These are phyloP conservation scores for Aphelocoma californica DNA, from an alignment of 2,797 vertebrate genomes.

Conservation along the genomic window DNA sequence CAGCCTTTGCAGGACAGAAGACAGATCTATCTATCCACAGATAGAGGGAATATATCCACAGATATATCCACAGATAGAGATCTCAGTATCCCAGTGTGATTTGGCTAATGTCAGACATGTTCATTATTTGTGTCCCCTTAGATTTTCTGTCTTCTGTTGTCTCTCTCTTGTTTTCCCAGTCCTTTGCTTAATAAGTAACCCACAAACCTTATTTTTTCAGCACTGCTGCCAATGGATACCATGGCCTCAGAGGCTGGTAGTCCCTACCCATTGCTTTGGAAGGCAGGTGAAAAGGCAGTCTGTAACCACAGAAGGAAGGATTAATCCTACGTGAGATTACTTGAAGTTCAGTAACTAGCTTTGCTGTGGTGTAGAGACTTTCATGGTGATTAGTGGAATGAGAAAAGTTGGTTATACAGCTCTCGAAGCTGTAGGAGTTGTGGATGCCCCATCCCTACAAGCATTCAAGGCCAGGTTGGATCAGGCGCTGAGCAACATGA, in stretches of 20 bases:
- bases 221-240: background rate
- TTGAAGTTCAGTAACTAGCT: background rate
- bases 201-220: background rate
- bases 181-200: background rate
- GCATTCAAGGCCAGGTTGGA: background rate
- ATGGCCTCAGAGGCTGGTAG: background rate
- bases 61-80: fast-evolving
- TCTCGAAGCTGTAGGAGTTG: background rate
- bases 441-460: background rate
- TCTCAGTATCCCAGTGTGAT: background rate
- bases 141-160: background rate
- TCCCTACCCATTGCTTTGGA: background rate
- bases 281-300: background rate
- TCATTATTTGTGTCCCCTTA: background rate
- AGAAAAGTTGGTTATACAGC: background rate
- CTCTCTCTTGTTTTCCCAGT: background rate
- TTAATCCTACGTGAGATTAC: background rate
- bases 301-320: background rate
- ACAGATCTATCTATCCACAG: too few relatives aligned
- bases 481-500: background rate
- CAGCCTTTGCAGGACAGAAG: background rate
- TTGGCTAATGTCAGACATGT: background rate
- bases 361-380: background rate
- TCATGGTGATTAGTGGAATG: background rate
- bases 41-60: background rate